These are phyloP conservation scores for Elegia similella DNA, from an alignment of 2,888 invertebrate genomes.

Conservation along the genomic window DNA sequence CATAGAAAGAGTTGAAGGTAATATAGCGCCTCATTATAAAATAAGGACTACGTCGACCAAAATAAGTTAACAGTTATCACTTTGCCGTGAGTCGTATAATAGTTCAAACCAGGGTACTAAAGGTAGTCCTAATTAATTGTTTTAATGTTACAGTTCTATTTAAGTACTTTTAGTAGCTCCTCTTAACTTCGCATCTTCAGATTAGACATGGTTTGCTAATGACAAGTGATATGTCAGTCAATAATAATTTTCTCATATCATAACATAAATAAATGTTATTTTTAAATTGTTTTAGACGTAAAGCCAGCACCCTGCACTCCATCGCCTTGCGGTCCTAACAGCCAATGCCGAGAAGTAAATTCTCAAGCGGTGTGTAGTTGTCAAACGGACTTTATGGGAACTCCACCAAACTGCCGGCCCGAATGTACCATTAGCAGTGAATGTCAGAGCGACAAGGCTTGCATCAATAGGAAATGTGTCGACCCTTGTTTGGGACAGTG, in stretches of 20 bases:
- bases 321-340: slow-evolving; percentile 90
- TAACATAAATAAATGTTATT: not conserved
- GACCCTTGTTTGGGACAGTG: slow-evolving; percentile 91
- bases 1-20: slow-evolving; percentile 66
- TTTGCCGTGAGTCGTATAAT: too few relatives aligned
- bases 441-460: slow-evolving; percentile 88
- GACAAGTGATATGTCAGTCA: too few relatives aligned
- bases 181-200: too few relatives aligned
- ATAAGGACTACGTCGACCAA: too few relatives aligned
- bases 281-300: slow-evolving; percentile 19
- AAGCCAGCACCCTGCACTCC: slow-evolving; percentile 83
- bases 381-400: slow-evolving; percentile 86
- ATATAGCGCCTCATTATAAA: too few relatives aligned
- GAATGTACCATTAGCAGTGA: slow-evolving; percentile 91
- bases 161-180: too few relatives aligned
- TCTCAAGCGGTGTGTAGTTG: slow-evolving; percentile 88
- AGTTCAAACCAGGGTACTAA: too few relatives aligned
- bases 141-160: too few relatives aligned
- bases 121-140: too few relatives aligned
- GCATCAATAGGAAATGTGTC: slow-evolving; percentile 88
- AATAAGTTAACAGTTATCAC: too few relatives aligned
- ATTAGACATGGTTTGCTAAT: too few relatives aligned
- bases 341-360: slow-evolving; percentile 85
- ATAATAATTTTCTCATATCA: too few relatives aligned
- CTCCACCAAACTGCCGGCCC: slow-evolving; percentile 89